Evolutionary conservation across 2,888 invertebrate genomes (phyloP).

Genomic region (Tetanocera ferruginea): DNA sequence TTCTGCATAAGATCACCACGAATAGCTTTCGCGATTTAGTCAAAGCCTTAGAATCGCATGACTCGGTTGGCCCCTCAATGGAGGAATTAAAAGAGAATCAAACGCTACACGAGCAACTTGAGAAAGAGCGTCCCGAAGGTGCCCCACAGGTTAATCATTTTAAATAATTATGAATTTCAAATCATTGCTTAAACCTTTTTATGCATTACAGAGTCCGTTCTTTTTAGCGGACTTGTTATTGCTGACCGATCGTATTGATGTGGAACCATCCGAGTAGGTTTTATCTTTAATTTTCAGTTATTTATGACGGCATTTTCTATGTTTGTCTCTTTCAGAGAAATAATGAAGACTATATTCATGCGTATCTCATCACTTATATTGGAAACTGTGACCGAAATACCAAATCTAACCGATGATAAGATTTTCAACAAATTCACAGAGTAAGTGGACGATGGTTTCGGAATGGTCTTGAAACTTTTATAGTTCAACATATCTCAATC

Average conservation of each 20-base stretch:
- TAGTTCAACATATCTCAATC: not conserved
- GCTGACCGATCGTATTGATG: constrained; percentile 73
- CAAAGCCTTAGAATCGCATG: constrained; percentile 72
- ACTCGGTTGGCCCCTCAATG: constrained; percentile 71
- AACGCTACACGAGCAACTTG: constrained; percentile 72
- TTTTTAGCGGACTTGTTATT: constrained; percentile 74
- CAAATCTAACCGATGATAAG: constrained; percentile 80
- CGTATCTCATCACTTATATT: constrained; percentile 61
- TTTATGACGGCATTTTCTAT: constrained; percentile 50
- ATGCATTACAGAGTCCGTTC: constrained; percentile 57
- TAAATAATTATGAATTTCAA: not conserved
- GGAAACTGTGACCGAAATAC: constrained; percentile 77
- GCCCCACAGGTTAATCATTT: constrained; percentile 69
- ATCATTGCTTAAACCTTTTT: not conserved
- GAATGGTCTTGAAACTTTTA: not conserved
- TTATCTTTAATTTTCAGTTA: constrained; percentile 40
- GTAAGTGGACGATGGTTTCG: constrained; percentile 55
- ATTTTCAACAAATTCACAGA: constrained; percentile 81
- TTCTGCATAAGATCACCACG: constrained; percentile 77
- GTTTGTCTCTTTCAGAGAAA: constrained; percentile 48
- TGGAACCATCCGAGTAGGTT: constrained; percentile 68
- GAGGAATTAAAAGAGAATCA: constrained; percentile 67
- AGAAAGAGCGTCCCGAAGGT: constrained; percentile 69
- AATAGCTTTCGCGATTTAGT: constrained; percentile 76
- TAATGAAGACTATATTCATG: constrained; percentile 59